Base-by-base conservation (phyloP, 2,888 invertebrate genomes). In the Buathra laborator region DNA sequence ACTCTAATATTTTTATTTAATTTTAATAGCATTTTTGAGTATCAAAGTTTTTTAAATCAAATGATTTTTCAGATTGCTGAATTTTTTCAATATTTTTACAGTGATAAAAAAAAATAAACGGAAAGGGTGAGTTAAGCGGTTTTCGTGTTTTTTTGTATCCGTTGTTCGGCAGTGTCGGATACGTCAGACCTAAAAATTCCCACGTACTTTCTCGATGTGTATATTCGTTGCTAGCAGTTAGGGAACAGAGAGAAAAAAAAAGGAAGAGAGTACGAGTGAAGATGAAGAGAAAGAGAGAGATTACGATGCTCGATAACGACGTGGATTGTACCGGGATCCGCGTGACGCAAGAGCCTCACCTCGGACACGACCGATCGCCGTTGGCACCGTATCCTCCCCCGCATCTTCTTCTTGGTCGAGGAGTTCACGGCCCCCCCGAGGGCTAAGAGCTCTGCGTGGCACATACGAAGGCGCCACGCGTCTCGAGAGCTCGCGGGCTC, bases 301-400 rank as follows among this genome's bases (percentile, higher is more conserved):
- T 74, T 32, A 59, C 72, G 72, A 78, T 72, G 32, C 66, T 68
- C 37, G 72, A 68, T 67, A 72, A 72, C 56, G 46, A 72, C 72
- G 64, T 56, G 19, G 56, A 82, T 72, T 66, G 71, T 79, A 16
- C 48, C 29, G n/a, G 59, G 66, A 44, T 62, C 59, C 79, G 78
- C 62, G 78, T 80, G 85, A 85, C 81, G 56, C 82, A 71, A 82
- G 43, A 78, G 62, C 71, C 66, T 77, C 82, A 48, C 43, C 72
- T 84, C 80, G 74, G 74, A 66, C 80, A 75, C 75, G 81, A 83
- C 72, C 64, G 83, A 66, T 76, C 85, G 66, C 71, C 83, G 71
- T 83, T 74, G 80, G 81, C 71, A 68, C 76, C 77, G 66, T 81
- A 67, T 80, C 59, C 78, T 51, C 84, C 84, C 62, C 79, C 84